Evolutionary conservation across 2,888 invertebrate species (phyloP).

Genomic region (Tipula confusa): DNA sequence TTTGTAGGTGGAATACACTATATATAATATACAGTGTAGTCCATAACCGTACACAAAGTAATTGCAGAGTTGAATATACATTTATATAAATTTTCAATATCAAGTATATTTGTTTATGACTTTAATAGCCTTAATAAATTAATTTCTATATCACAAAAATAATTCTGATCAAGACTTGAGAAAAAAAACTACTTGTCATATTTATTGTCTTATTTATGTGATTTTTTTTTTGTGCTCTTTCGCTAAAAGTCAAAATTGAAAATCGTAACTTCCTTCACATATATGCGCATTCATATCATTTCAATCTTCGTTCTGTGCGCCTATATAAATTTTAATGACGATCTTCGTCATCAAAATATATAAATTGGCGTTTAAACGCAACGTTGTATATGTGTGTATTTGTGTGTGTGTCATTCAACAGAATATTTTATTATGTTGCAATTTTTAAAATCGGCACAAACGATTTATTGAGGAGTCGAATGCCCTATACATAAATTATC

Average conservation of each 20-base stretch:
- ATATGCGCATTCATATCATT: not conserved
- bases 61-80: not conserved
- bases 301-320: not conserved
- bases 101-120: conserved; percentile 8
- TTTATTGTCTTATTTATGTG: conserved; percentile 20
- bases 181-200: not conserved
- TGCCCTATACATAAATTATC: not conserved
- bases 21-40: not conserved
- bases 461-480: not conserved
- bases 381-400: too few relatives aligned
- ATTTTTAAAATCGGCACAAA: not conserved
- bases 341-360: not conserved
- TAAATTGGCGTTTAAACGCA: not conserved
- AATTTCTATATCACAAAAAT: not conserved
- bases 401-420: not conserved
- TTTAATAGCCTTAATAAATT: conserved; percentile 12
- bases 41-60: not conserved
- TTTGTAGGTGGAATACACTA: not conserved
- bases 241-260: not conserved
- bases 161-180: not conserved
- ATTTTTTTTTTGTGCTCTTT: not conserved
- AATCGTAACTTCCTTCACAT: not conserved
- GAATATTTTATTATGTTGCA: not conserved
- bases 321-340: not conserved
- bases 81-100: not conserved